phyloP scores from a whole-genome alignment of 92 coral and sea anemone species.

The Siderastrea siderea region DNA sequence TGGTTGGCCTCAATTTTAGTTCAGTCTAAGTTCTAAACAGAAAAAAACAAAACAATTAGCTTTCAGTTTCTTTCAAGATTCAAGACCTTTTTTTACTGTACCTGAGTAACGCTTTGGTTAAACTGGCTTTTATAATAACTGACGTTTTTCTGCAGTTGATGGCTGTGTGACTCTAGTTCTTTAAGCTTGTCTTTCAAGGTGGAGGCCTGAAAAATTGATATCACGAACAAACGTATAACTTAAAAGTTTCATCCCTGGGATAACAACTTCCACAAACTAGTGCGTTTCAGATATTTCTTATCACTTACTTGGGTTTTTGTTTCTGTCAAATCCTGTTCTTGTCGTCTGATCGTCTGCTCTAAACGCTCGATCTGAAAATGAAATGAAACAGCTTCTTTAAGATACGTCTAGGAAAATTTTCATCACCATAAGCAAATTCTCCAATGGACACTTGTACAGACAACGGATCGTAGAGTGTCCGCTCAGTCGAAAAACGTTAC shows the following conservation, averaged over 20 bases:
- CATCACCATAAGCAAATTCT: too few species aligned
- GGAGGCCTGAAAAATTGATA: slow-evolving; percentile 57
- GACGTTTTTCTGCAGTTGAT: slow-evolving; percentile 84
- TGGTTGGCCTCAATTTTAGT: too few species aligned
- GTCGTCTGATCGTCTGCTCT: slow-evolving; percentile 78
- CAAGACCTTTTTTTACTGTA: background rate
- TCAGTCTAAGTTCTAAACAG: too few species aligned
- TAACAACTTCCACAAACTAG: too few species aligned
- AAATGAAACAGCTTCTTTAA: background rate
- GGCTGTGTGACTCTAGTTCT: slow-evolving; percentile 83
- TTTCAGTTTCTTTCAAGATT: background rate
- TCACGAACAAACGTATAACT: background rate
- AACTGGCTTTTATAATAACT: slow-evolving; percentile 92
- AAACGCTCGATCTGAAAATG: slow-evolving; percentile 72
- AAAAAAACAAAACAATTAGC: background rate
- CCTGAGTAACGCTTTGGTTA: slow-evolving; percentile 90
- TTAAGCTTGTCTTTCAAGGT: slow-evolving; percentile 87
- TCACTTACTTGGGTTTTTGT: slow-evolving; percentile 79
- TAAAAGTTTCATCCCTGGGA: background rate
- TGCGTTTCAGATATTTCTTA: too few species aligned
- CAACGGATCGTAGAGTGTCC: too few species aligned
- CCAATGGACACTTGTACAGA: too few species aligned
- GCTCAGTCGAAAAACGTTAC: background rate
- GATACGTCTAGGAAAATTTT: too few species aligned
- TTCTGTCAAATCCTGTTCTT: slow-evolving; percentile 83